Base-by-base conservation (phyloP, 2,113 vertebrate species). In the Tiliqua scincoides region DNA sequence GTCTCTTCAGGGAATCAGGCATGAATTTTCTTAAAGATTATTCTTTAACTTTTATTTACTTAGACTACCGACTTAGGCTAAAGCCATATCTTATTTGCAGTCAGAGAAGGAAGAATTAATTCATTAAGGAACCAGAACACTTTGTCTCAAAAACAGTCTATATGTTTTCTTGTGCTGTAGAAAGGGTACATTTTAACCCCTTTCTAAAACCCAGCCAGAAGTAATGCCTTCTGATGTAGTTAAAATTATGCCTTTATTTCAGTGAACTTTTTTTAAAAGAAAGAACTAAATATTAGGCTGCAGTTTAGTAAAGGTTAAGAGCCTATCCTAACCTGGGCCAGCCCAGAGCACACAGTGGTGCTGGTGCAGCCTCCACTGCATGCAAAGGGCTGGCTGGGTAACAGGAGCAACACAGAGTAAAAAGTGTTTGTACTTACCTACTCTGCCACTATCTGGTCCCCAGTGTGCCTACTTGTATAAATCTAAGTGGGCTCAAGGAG, bases 1-100 rank as follows among this genome's bases (percentile, higher is more conserved):
- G 30, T 32, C 2, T 30, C 9, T 68, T 37, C 11, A 1, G 0
- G 0, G 1, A 67, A 74, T 32, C 87, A 40, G 10, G 54, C 27
- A 68, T 70, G 25, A 35, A 37, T 52, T 9, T 78, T 40, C 14
- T 84, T 27, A 35, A 9, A 72, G 79, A 52, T 76, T 76, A 77
- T 57, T 18, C 61, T 6, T 1, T 40, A 74, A 65, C 11, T 30
- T 21, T 70, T 70, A 78, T 85, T 82, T 10, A 59, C 43, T n/a
- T 23, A 25, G n/a, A 87, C 70, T 63, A 65, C 52, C 57, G n/a
- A 17, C n/a, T 54, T n/a, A 84, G 48, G 43, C 43, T 67, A 23
- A 10, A 54, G 37, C 40, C 10, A 25, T 32, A 67, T 72, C 21
- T 25, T 61, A 4, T n/a, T 32, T 30, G 54, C 30, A 40, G 30